phyloP scores from a whole-genome alignment of 2,888 invertebrate genomes.

The Drosophila aldrichi region DNA sequence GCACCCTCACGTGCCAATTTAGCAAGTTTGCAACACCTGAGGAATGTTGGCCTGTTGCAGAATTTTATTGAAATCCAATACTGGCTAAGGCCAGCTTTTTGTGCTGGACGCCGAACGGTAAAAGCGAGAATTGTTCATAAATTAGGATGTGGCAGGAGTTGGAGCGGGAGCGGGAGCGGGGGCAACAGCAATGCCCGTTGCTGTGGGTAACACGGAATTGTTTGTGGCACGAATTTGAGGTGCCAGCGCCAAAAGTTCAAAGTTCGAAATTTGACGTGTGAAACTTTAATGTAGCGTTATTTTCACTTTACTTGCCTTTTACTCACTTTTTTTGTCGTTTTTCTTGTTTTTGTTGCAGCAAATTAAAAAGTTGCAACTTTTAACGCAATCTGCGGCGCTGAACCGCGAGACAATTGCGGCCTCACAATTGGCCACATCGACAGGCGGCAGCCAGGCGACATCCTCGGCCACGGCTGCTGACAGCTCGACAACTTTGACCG shows the following conservation, averaged over 20 bases:
- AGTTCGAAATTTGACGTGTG: conserved; percentile 5
- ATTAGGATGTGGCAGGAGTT: neutral
- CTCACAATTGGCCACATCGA: conserved; percentile 85
- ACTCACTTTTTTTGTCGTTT: neutral
- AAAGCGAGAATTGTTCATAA: neutral
- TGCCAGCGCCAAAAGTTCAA: neutral
- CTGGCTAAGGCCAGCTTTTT: neutral
- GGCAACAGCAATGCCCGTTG: conserved; percentile 2
- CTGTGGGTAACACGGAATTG: conserved; percentile 34
- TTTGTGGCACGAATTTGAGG: conserved; percentile 12
- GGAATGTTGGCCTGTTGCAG: neutral
- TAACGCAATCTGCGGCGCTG: conserved; percentile 85
- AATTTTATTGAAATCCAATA: neutral
- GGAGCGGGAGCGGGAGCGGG: neutral
- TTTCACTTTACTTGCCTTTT: neutral
- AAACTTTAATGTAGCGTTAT: conserved; percentile 20
- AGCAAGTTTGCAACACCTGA: neutral
- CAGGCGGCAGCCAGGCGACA: conserved; percentile 60
- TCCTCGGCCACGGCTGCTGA: conserved; percentile 70
- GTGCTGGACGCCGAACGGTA: neutral
- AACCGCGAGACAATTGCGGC: conserved; percentile 85
- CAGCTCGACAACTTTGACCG: conserved; percentile 73
- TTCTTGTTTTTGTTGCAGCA: conserved; percentile 73
- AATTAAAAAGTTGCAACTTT: conserved; percentile 85
- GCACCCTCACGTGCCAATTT: neutral